Evolutionary conservation across 2,797 vertebrate species (phyloP).

Genomic region (Trichosurus vulpecula): DNA sequence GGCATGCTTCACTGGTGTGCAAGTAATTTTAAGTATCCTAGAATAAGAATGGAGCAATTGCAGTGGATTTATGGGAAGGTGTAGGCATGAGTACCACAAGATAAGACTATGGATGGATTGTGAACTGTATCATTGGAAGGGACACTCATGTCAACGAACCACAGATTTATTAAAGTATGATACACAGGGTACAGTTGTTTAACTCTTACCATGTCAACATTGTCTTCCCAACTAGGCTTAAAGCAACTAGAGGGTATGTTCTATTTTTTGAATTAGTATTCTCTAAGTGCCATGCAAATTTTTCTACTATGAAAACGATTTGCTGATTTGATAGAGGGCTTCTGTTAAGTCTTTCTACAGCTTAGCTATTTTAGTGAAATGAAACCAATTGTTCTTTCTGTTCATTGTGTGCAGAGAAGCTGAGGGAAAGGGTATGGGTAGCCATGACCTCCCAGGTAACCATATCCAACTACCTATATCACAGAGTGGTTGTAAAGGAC

Average conservation of each 20-base stretch:
- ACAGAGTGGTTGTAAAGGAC: background rate
- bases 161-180: background rate
- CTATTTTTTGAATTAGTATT: background rate
- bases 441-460: background rate
- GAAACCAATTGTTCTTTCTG: background rate
- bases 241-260: too few relatives aligned
- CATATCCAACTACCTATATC: background rate
- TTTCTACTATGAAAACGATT: background rate
- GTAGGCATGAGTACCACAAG: background rate
- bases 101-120: background rate
- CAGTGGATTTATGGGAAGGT: background rate
- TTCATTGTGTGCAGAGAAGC: background rate
- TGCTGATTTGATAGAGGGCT: background rate
- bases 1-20: background rate
- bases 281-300: background rate
- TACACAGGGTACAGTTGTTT: background rate
- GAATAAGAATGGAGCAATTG: background rate
- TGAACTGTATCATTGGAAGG: background rate
- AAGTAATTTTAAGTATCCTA: background rate
- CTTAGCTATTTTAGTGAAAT: background rate
- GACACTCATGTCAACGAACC: background rate
- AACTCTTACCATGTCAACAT: background rate
- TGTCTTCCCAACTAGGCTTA: background rate
- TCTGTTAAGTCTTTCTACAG: background rate
- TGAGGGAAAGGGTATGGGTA: background rate